Base-by-base conservation (phyloP, 2,888 invertebrate genomes). In the Scotopteryx bipunctaria region DNA sequence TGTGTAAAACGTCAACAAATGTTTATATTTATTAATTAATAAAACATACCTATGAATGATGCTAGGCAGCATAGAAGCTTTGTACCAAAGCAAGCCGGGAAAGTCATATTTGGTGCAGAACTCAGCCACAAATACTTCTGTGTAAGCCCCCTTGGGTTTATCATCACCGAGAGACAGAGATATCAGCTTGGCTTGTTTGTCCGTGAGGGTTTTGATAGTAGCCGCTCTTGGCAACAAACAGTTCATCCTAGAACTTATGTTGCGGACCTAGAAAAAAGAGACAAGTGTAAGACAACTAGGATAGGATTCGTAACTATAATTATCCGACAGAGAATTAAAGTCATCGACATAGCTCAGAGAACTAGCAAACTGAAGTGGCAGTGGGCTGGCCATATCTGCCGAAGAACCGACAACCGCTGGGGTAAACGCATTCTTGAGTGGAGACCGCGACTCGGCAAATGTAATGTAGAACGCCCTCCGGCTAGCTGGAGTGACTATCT, bases 81-180 rank as follows among this genome's bases (percentile, higher is more conserved):
- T 97, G 14, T 95, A 91, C 96, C 98, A 98, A 53, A 98, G 87
- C 6, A 94, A 86, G 11, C 94, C 92, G 0, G 96, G 95, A 72
- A 93, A 95, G 0, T 91, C 88, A 57, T 94, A 93, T 68, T 92
- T 93, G 16, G 93, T 92, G 72, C 97, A 96, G 58, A 98, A 91
- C 82, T 99, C 99, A 0, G 99, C 98, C 6, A 99, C 92, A 33
- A 99, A 92, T 49, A 94, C 92, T 62, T 96, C 94, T 0, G 89
- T 83, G 53, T 92, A 90, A 9, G 66, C 72, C 27, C 78, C 54
- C 2, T 31, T 81, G 1, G 73, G 71, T 53, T 79, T 71, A 61
- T 93, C 92, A 33, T 93, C 92, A 1, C 91, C 89, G 45, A 83
- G 81, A 0, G 76, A 71, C 0, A 67, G 62, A 0, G 81, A 69